Evolutionary conservation across 2,797 vertebrate genomes (phyloP).

Genomic region (Somateria mollissima): DNA sequence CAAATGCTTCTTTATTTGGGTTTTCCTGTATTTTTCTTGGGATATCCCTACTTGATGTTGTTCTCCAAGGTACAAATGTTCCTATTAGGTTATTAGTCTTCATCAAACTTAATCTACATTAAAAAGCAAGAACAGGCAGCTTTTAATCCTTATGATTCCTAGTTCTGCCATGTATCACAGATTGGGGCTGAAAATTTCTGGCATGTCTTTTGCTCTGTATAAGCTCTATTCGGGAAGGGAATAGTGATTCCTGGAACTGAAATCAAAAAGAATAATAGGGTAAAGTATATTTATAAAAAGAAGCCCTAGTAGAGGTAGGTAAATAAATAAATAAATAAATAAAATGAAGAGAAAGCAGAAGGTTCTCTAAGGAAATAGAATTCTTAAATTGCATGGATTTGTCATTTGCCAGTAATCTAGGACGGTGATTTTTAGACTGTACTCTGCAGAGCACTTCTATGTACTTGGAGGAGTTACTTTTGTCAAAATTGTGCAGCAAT

Average conservation of each 20-base stretch:
- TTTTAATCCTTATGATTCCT: neutral
- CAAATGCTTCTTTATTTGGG: neutral
- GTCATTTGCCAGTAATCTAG: neutral
- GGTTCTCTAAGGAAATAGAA: neutral
- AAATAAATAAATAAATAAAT: neutral
- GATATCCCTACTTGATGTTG: rapidly evolving
- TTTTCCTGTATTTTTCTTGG: neutral
- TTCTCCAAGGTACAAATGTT: neutral
- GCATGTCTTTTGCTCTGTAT: neutral
- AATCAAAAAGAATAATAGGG: neutral
- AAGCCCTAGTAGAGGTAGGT: neutral
- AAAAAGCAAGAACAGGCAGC: neutral
- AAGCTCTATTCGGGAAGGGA: neutral
- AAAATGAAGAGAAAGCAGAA: neutral
- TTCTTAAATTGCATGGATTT: neutral
- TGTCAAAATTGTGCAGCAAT: neutral
- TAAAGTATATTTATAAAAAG: neutral
- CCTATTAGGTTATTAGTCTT: neutral
- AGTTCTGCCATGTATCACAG: neutral
- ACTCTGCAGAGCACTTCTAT: neutral
- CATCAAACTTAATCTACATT: neutral
- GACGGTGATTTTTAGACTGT: neutral
- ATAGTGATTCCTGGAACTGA: neutral
- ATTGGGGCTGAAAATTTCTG: neutral
- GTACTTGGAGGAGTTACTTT: neutral